Evolutionary conservation across 2,797 vertebrate species (phyloP).

Genomic region (Xyrichtys novacula): DNA sequence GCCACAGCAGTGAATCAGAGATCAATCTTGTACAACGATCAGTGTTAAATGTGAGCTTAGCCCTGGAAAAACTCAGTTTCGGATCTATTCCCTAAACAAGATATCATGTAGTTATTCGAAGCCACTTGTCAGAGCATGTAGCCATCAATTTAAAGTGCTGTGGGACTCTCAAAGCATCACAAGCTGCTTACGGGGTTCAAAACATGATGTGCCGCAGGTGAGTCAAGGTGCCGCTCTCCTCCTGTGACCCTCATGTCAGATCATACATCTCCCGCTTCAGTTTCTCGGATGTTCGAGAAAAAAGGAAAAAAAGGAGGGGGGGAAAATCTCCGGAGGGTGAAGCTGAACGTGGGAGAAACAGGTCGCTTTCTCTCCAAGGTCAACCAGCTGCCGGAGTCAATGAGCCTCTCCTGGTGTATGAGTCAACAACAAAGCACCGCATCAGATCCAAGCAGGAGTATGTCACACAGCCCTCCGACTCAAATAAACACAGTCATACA

Average conservation of each 20-base stretch:
- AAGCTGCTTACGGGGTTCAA: conserved; percentile 28
- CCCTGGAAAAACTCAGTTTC: not conserved
- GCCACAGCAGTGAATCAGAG: not conserved
- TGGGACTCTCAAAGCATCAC: conserved; percentile 20
- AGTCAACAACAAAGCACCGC: conserved; percentile 66
- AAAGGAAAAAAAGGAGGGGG: not conserved
- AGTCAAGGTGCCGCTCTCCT: conserved; percentile 45
- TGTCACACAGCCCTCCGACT: conserved; percentile 33
- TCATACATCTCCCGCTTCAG: conserved; percentile 55
- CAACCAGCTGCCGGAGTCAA: conserved; percentile 70
- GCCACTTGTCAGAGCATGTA: conserved; percentile 11
- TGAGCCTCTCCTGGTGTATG: conserved; percentile 66
- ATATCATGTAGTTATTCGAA: conserved; percentile 8
- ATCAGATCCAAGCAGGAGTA: conserved; percentile 41
- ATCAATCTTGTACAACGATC: not conserved
- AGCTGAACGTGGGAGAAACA: conserved; percentile 64
- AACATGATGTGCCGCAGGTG: conserved; percentile 11
- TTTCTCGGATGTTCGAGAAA: conserved; percentile 21
- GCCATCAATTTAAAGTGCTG: conserved; percentile 22
- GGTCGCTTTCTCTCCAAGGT: conserved; percentile 72
- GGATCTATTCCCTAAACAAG: conserved; percentile 16
- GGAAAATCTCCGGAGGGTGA: conserved; percentile 41
- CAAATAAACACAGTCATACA: conserved; percentile 33
- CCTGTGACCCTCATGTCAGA: conserved; percentile 42
- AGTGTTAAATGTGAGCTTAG: not conserved